Evolutionary conservation across 2,113 vertebrate species (phyloP).

Genomic region (Phrynosoma blainvillii): DNA sequence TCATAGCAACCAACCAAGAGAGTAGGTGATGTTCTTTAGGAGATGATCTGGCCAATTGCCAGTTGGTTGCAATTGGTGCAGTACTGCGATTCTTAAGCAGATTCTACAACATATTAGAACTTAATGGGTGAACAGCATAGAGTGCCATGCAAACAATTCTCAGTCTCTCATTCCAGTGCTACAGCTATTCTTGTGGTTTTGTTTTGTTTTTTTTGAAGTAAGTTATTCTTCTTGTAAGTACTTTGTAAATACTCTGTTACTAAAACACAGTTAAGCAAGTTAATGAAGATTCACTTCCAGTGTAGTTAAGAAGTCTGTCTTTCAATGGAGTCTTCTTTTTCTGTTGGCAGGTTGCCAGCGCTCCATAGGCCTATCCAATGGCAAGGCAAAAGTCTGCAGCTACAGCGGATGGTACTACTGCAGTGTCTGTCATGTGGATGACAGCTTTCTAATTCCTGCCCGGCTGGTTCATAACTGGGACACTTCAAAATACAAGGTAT

Average conservation of each 20-base stretch:
- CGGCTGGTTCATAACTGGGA: slow-evolving; percentile 98
- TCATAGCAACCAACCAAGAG: background rate
- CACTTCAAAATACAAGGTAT: slow-evolving; percentile 94
- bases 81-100: too few relatives aligned
- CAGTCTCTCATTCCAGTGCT: background rate
- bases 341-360: slow-evolving; percentile 87
- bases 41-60: background rate
- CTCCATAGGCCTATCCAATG: slow-evolving; percentile 88
- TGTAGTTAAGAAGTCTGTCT: background rate
- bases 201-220: background rate
- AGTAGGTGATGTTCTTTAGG: background rate
- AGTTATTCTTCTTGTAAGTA: background rate
- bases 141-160: background rate
- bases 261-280: background rate
- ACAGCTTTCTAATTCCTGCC: slow-evolving; percentile 94
- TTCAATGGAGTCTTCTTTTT: slow-evolving; percentile 9
- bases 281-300: too few relatives aligned
- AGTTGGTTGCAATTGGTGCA: background rate
- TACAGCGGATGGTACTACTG: slow-evolving; percentile 99
- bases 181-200: background rate
- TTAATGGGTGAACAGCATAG: background rate
- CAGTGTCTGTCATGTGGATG: slow-evolving; percentile 91
- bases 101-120: background rate
- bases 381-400: slow-evolving; percentile 94
- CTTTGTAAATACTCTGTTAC: background rate